Percentiles rank a stretch among this genome's conserved stretches.
Evolutionary conservation across 2,113 vertebrate genomes (phyloP).

Genomic region (Sula dactylatra): DNA sequence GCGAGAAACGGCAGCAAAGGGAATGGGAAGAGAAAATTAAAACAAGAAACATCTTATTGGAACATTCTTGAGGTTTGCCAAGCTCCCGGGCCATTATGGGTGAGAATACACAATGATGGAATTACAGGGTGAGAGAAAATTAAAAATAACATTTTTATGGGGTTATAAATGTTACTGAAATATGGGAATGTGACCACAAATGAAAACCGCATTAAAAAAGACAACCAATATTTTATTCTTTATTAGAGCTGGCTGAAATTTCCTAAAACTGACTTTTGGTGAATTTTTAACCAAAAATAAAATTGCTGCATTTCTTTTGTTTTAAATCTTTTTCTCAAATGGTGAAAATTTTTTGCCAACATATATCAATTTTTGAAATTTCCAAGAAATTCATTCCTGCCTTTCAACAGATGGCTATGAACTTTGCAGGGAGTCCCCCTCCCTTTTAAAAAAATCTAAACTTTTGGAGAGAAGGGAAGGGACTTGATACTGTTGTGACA

Average conservation of each 20-base stretch:
- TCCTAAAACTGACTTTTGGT: background rate
- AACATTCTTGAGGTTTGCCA: conserved; percentile 17
- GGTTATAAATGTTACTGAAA: conserved; percentile 33
- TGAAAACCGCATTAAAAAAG: background rate
- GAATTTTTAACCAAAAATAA: background rate
- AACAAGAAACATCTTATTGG: background rate
- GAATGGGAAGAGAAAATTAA: conserved; percentile 34
- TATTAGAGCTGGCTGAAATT: conserved; percentile 46
- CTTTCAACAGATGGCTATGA: background rate
- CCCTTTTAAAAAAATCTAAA: background rate
- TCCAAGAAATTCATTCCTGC: background rate
- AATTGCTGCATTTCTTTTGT: background rate
- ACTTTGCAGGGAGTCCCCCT: background rate
- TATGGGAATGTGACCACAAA: conserved; percentile 2
- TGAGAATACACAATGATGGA: background rate
- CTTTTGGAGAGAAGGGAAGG: background rate
- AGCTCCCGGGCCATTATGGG: background rate
- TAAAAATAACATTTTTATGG: conserved; percentile 7
- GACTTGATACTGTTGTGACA: background rate
- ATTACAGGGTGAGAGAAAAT: conserved; percentile 5
- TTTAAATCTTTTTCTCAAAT: background rate
- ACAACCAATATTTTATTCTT: background rate
- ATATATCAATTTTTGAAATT: background rate
- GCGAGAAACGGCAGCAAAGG: background rate
- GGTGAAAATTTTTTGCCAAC: background rate